Percentiles rank a stretch among this genome's conserved stretches.
Conservation (phyloP, 2,113 vertebrate species). For the Corythaeola cristata region DNA sequence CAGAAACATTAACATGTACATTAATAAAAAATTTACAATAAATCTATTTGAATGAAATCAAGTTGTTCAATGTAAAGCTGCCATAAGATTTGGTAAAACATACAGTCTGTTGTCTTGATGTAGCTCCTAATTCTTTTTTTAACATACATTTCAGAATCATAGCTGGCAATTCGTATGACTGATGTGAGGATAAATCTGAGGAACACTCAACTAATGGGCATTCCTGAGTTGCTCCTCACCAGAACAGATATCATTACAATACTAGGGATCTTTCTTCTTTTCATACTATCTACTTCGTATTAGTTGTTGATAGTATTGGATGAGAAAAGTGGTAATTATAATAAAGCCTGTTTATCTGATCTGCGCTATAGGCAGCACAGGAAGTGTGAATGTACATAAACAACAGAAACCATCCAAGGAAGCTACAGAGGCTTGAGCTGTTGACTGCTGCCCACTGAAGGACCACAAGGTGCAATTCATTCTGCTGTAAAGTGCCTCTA, state of each 20-base stretch:
- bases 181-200: not conserved
- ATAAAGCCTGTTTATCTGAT: not conserved
- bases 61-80: slow-evolving; percentile 46
- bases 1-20: not conserved
- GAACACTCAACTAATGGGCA: not conserved
- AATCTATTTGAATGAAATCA: slow-evolving; percentile 42
- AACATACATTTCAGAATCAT: slow-evolving; percentile 32
- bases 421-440: not conserved
- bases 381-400: not conserved
- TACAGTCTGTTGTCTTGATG: not conserved
- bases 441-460: not conserved
- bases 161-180: not conserved
- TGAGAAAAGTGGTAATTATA: not conserved
- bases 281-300: not conserved
- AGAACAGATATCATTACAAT: not conserved
- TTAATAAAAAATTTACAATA: slow-evolving; percentile 21
- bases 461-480: not conserved
- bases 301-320: not conserved
- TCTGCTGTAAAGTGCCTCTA: not conserved
- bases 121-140: slow-evolving; percentile 30
- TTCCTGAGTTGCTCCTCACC: not conserved
- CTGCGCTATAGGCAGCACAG: not conserved
- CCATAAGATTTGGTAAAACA: slow-evolving; percentile 2
- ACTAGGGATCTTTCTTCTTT: not conserved
- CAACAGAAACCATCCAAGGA: not conserved